A percentile compares a stretch with the other conserved stretches of the same genome.
Conservation (phyloP, 2,113 vertebrate species). For the Oreotrochilus melanogaster region DNA sequence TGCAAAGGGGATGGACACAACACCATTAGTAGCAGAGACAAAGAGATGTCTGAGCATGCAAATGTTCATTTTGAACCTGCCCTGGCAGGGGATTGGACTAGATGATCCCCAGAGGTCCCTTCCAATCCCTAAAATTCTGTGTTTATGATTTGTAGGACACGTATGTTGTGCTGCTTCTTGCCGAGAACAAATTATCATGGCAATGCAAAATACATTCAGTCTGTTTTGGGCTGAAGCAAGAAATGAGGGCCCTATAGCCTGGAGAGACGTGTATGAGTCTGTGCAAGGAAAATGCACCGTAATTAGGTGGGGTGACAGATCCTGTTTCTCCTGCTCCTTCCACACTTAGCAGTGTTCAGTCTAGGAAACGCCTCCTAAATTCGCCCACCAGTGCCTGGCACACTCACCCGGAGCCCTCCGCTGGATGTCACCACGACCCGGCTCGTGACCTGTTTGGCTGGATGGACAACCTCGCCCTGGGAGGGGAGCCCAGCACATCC, state of each 20-base stretch:
- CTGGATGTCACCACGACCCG: background rate
- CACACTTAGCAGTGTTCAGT: background rate
- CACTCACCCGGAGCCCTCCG: background rate
- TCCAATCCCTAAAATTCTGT: too few relatives aligned
- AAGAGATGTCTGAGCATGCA: fast-evolving
- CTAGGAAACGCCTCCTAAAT: background rate
- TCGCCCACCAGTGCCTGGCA: background rate
- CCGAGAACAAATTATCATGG: slow-evolving; percentile 1
- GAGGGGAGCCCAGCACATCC: background rate
- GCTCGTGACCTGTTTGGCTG: background rate
- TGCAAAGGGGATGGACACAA: background rate
- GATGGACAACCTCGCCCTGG: background rate
- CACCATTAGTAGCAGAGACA: background rate
- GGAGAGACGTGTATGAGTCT: slow-evolving; percentile 11
- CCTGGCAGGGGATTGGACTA: too few relatives aligned
- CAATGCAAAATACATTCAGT: background rate
- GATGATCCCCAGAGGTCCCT: too few relatives aligned
- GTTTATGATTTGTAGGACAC: background rate
- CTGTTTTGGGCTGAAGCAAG: background rate
- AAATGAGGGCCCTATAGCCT: slow-evolving; percentile 5
- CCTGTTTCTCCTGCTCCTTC: slow-evolving; percentile 56
- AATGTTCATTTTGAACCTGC: background rate
- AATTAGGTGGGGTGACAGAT: slow-evolving; percentile 22
- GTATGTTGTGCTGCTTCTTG: background rate
- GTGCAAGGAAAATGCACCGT: background rate